These are phyloP conservation scores for Tachystola acroxantha DNA, from an alignment of 2,888 invertebrate genomes.

Conservation along the genomic window DNA sequence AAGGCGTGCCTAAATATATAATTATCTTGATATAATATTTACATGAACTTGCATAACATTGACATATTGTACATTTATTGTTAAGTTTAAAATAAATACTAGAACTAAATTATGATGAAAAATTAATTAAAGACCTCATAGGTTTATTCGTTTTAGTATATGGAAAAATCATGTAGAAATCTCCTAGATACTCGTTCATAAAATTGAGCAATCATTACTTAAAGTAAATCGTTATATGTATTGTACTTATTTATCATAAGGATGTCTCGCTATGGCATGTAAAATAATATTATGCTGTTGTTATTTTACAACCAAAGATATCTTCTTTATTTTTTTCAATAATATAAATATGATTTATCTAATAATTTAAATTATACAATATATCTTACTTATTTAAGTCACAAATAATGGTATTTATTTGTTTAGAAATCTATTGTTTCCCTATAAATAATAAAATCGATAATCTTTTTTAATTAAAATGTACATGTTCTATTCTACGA, in stretches of 20 bases:
- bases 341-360: conserved; percentile 13
- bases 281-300: conserved; percentile 22
- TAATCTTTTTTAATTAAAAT: conserved; percentile 38
- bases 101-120: not conserved
- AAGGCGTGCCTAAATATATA: conserved; percentile 18
- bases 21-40: conserved; percentile 4
- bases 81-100: conserved; percentile 1
- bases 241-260: conserved; percentile 63
- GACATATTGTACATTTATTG: not conserved
- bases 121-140: not conserved
- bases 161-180: conserved; percentile 17
- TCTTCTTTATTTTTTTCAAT: not conserved
- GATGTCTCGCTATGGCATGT: conserved; percentile 30
- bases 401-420: conserved; percentile 31
- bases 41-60: conserved; percentile 1
- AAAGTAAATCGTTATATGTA: conserved; percentile 42
- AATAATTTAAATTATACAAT: conserved; percentile 12
- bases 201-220: conserved; percentile 72
- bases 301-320: conserved; percentile 10
- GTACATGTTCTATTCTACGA: conserved; percentile 77
- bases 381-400: conserved; percentile 10
- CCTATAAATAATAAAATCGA: conserved; percentile 72
- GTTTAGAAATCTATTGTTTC: conserved; percentile 32
- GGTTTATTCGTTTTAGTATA: conserved; percentile 2
- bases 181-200: conserved; percentile 40